Conservation (phyloP, 1,140 invertebrate genomes). For the Anoplolepis gracilipes region DNA sequence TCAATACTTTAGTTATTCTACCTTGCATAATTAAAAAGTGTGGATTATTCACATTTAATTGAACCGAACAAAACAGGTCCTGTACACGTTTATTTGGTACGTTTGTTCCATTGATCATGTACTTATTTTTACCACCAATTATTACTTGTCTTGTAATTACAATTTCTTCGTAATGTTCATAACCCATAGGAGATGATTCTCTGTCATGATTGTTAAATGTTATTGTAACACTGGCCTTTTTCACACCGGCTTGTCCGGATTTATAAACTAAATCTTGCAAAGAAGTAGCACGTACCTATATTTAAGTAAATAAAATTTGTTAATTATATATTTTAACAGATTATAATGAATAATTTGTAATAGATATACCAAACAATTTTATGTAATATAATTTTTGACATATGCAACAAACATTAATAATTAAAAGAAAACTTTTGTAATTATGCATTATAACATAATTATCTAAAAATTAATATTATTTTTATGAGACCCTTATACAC, state of each 20-base stretch:
- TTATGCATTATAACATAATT: too few relatives aligned
- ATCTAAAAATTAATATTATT: neutral
- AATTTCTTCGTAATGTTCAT: conserved; percentile 97
- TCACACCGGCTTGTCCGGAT: conserved; percentile 98
- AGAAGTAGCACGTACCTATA: conserved; percentile 94
- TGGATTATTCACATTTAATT: conserved; percentile 99
- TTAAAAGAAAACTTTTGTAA: neutral
- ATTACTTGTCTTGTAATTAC: conserved; percentile 95
- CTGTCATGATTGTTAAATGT: conserved; percentile 97
- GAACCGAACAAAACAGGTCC: conserved; percentile 98
- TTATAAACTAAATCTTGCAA: conserved; percentile 99
- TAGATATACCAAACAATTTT: neutral
- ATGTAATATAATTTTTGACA: neutral
- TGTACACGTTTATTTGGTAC: conserved; percentile 95
- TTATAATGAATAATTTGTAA: conserved; percentile 10
- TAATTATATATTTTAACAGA: neutral
- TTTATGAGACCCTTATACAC: neutral
- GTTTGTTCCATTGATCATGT: conserved; percentile 97
- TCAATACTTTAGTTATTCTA: conserved; percentile 99
- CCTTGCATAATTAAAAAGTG: conserved; percentile 99
- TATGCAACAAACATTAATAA: neutral
- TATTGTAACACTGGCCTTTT: conserved; percentile 98
- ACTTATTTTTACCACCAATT: conserved; percentile 95
- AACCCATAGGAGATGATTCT: conserved; percentile 95
- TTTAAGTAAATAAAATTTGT: neutral